A percentile compares a stretch with the other conserved stretches of the same genome.
phyloP scores from a whole-genome alignment of 1,140 invertebrate species.

The Neotoxoptera formosana region DNA sequence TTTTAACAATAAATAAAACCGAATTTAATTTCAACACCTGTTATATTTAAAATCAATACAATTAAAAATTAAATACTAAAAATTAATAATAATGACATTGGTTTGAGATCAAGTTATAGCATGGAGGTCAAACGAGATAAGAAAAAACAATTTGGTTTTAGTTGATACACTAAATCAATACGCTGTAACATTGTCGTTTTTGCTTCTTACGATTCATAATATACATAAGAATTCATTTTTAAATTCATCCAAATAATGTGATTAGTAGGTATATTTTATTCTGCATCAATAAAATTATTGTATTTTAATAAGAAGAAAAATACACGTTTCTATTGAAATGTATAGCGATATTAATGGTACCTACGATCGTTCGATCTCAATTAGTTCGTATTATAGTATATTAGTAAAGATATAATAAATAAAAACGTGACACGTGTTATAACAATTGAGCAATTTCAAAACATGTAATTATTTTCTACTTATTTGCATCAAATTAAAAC shows the following conservation, averaged over 20 bases:
- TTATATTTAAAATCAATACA: neutral
- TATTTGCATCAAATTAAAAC: neutral
- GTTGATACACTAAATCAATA: neutral
- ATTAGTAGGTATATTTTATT: neutral
- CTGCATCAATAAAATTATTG: neutral
- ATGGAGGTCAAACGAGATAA: slow-evolving; percentile 36
- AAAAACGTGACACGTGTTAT: neutral
- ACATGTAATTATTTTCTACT: neutral
- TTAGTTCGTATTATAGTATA: too few relatives aligned
- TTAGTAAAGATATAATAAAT: neutral
- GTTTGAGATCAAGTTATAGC: slow-evolving; percentile 7
- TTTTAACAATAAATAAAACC: neutral
- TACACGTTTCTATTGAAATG: too few relatives aligned
- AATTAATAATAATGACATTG: slow-evolving; percentile 22
- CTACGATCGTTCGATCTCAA: too few relatives aligned
- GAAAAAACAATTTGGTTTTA: neutral
- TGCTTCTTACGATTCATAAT: neutral
- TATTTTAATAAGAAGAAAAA: neutral
- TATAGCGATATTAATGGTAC: too few relatives aligned
- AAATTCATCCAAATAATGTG: neutral
- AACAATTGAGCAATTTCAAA: neutral
- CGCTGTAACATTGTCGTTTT: neutral
- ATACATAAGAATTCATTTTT: neutral
- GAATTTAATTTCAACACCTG: neutral
- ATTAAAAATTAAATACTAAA: neutral